Percentiles rank a stretch among this genome's conserved stretches.
These are phyloP conservation scores for Megaceryle alcyon DNA, from an alignment of 2,797 vertebrate genomes.

Conservation along the genomic window DNA sequence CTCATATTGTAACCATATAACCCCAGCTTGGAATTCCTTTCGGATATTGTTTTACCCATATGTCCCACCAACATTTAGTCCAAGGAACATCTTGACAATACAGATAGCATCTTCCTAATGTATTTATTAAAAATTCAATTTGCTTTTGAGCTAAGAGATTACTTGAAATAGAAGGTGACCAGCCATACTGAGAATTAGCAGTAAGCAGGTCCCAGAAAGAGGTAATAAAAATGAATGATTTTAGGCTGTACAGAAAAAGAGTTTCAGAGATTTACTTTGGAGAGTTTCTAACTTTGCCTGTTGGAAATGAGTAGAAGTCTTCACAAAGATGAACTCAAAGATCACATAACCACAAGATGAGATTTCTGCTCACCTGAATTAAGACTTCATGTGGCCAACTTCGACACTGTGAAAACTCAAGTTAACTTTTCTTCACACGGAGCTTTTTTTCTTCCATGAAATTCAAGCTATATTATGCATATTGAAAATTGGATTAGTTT, in stretches of 20 bases:
- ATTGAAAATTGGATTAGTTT: not conserved
- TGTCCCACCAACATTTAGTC: not conserved
- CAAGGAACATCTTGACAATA: not conserved
- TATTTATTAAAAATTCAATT: not conserved
- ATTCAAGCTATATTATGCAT: not conserved
- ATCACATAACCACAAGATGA: not conserved
- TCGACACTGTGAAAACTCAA: not conserved
- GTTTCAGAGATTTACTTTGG: not conserved
- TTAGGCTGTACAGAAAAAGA: not conserved
- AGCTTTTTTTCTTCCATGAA: not conserved
- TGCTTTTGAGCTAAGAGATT: not conserved
- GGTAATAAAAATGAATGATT: not conserved
- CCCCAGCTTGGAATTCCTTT: not conserved
- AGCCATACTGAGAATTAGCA: not conserved
- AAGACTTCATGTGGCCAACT: not conserved
- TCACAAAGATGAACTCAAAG: not conserved
- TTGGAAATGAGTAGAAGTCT: not conserved
- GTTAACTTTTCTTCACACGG: not conserved
- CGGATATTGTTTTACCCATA: not conserved
- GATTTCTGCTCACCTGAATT: not conserved
- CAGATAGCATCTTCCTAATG: not conserved
- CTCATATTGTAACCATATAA: not conserved
- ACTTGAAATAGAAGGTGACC: not conserved
- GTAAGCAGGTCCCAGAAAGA: not conserved
- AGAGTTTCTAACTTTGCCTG: not conserved